Conservation (phyloP, 2,888 invertebrate genomes). For the Sussaba pulchella region DNA sequence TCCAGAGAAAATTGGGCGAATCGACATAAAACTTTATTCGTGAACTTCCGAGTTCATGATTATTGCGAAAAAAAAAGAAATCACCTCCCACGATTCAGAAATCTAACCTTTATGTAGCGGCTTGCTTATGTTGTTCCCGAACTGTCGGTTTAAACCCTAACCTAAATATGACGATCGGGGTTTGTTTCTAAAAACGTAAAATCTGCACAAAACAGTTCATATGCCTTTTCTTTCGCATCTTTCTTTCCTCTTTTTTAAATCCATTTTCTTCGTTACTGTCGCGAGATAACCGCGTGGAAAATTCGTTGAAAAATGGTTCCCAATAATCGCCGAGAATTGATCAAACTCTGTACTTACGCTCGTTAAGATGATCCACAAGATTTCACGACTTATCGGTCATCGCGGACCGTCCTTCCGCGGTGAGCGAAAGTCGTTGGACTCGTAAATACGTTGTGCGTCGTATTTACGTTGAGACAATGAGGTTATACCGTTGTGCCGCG, state of each 20-base stretch:
- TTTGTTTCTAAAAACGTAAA: background rate
- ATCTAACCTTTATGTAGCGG: background rate
- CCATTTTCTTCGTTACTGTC: background rate
- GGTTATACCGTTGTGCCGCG: background rate
- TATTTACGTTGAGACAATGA: background rate
- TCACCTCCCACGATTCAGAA: background rate
- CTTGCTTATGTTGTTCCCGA: background rate
- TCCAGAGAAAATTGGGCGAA: background rate
- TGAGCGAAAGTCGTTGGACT: background rate
- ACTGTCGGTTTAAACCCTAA: too few relatives aligned
- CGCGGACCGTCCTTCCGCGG: background rate
- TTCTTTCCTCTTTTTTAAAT: background rate
- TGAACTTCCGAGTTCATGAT: background rate
- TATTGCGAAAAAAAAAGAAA: background rate
- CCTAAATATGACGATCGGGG: background rate
- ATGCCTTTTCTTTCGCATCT: background rate
- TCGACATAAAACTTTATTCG: background rate
- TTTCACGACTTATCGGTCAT: slow-evolving; percentile 27
- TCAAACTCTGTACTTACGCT: slow-evolving; percentile 25
- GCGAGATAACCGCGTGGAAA: slow-evolving; percentile 12
- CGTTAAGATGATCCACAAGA: background rate
- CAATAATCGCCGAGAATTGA: background rate
- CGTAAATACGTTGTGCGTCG: slow-evolving; percentile 16
- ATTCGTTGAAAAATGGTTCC: background rate
- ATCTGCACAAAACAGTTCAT: background rate